Evolutionary conservation across 2,888 invertebrate species (phyloP), one percentile per base, ranked within the genome.

Genomic region (Spisula solida): DNA sequence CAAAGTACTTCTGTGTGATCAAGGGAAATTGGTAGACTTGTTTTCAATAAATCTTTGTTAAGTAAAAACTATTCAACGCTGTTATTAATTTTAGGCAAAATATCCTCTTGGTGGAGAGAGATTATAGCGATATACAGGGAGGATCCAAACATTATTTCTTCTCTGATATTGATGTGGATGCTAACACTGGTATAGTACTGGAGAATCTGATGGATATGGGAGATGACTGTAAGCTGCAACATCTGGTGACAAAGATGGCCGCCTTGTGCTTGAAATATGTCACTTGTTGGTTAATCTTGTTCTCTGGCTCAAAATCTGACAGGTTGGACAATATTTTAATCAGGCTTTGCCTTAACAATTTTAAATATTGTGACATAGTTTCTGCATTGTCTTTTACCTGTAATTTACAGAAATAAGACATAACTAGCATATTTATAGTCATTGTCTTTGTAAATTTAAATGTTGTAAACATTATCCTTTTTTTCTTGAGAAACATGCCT

Each of bases 161-260:
- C 88, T 92, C 94, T 80, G 95, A 95, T 85, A 51, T 95, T 12
- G 92, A 93, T 51, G 82, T 95, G 20, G 94, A 94, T 92, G 94
- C 93, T 75, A 92, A 80, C 51, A 91, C 91, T n/a, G 91, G 93
- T 78, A 89, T 95, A 16, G 88, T 94, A 14, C 87, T 94, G 12
- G 86, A 93, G 48, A 48, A 84, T 25, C 34, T 94, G n/a, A 29
- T 41, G 12, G 88, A 92, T 25, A 34, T 95, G 34, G 84, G 34
- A 10, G 93, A 94, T 56, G 92, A 88, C n/a, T 81, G 82, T 48
- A 85, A 84, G 18, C 83, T 94, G 12, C 93, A 93, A 80, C 85
- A 87, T 51, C 80, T 94, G 14, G 85, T 93, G 6, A 90, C 85
- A n/a, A 92, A 89, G 66, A 87, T 95, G 31, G 81, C 92, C 14